Evolutionary conservation across 2,888 invertebrate species (phyloP).

Genomic region (Rosalia funebris): DNA sequence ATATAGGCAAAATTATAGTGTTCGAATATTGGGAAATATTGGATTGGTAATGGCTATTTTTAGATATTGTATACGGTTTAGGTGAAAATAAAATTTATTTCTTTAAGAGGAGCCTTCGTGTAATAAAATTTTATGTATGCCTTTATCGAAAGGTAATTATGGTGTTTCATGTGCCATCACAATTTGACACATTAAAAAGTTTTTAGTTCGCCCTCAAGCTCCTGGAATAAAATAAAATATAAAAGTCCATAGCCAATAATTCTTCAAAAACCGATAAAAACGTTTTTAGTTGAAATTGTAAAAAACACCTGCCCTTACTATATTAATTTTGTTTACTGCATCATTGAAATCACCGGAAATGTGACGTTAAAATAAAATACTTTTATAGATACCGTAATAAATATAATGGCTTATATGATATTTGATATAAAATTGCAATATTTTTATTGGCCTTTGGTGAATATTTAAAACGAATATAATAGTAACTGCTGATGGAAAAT

Average conservation of each 20-base stretch:
- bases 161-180: too few relatives aligned
- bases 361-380: not conserved
- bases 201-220: not conserved
- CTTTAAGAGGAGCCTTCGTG: too few relatives aligned
- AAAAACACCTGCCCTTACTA: not conserved
- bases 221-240: not conserved
- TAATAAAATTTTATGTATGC: too few relatives aligned
- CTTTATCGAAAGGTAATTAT: too few relatives aligned
- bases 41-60: too few relatives aligned
- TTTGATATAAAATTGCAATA: not conserved
- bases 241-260: not conserved
- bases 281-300: not conserved
- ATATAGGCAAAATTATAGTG: too few relatives aligned
- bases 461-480: not conserved
- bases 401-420: not conserved
- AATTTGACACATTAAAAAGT: not conserved
- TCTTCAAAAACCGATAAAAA: not conserved
- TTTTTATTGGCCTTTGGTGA: not conserved
- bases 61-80: too few relatives aligned
- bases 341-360: conserved; percentile 14
- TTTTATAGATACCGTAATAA: not conserved
- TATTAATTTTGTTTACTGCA: conserved; percentile 12
- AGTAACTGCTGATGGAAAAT: not conserved
- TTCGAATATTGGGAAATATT: too few relatives aligned
- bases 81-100: too few relatives aligned